Conservation (phyloP, 1,140 invertebrate species). For the Hypothenemus hampei region DNA sequence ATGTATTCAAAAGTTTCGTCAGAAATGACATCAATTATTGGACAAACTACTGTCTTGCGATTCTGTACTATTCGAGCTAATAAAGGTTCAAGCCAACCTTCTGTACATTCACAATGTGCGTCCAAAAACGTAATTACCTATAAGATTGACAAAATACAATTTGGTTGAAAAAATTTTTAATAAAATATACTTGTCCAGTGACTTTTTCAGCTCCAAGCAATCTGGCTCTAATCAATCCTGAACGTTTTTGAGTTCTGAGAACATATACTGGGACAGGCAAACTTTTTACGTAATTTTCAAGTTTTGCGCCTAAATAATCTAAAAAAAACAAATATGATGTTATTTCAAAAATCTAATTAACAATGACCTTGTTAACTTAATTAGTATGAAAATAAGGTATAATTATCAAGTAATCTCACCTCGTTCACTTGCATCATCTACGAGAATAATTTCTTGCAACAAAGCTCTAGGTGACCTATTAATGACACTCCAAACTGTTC, state of each 20-base stretch:
- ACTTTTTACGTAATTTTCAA: conserved; percentile 85
- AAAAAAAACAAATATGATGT: no score
- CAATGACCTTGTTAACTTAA: no score
- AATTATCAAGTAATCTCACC: conserved; percentile 49
- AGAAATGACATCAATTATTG: conserved; percentile 97
- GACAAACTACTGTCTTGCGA: conserved; percentile 91
- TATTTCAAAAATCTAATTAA: no score
- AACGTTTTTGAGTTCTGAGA: conserved; percentile 81
- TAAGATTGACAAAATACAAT: background rate
- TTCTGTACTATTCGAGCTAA: conserved; percentile 85
- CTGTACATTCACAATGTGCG: conserved; percentile 91
- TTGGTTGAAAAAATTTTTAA: background rate
- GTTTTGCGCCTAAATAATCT: conserved; percentile 83
- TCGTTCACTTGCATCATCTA: conserved; percentile 93
- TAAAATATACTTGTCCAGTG: conserved; percentile 71
- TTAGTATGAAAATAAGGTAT: background rate
- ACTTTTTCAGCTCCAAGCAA: conserved; percentile 88
- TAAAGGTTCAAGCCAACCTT: conserved; percentile 93
- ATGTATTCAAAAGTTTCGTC: conserved; percentile 97
- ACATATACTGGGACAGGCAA: conserved; percentile 81
- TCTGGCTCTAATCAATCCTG: conserved; percentile 88
- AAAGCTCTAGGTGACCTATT: conserved; percentile 81
- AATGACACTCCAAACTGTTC: conserved; percentile 96
- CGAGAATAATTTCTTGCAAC: conserved; percentile 91
- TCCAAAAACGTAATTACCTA: conserved; percentile 86